A percentile compares a stretch with the other conserved stretches of the same genome.
Evolutionary conservation across 2,113 vertebrate genomes (phyloP).

Genomic region (Clarias magur): DNA sequence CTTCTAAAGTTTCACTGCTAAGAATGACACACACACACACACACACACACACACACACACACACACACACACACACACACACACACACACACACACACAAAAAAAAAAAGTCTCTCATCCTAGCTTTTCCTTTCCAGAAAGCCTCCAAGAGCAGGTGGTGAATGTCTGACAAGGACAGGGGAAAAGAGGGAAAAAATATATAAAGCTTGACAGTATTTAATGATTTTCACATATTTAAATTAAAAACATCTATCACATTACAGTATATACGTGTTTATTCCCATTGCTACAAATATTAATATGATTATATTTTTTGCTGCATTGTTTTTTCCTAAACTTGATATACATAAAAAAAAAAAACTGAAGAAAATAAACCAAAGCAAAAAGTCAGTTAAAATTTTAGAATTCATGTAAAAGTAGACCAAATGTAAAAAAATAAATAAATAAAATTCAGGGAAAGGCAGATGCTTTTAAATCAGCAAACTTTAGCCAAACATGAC

Average conservation of each 20-base stretch:
- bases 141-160: conserved; percentile 44
- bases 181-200: neutral
- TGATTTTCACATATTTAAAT: neutral
- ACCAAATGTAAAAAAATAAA: neutral
- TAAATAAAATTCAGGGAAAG: neutral
- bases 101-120: conserved; percentile 39
- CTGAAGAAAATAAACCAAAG: neutral
- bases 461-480: neutral
- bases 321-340: neutral
- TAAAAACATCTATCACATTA: neutral
- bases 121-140: conserved; percentile 34
- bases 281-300: too few relatives aligned
- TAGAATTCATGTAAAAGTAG: neutral
- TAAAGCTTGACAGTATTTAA: neutral
- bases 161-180: neutral
- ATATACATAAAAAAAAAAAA: neutral
- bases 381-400: neutral
- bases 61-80: too few relatives aligned
- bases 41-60: too few relatives aligned
- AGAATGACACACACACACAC: conserved; percentile 1
- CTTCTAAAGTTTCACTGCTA: conserved; percentile 47
- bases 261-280: neutral
- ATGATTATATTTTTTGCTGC: neutral
- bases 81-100: neutral
- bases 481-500: neutral